A percentile compares a stretch with the other conserved stretches of the same genome.
Evolutionary conservation across 1,140 invertebrate genomes (phyloP).

Genomic region (Eciton burchellii): DNA sequence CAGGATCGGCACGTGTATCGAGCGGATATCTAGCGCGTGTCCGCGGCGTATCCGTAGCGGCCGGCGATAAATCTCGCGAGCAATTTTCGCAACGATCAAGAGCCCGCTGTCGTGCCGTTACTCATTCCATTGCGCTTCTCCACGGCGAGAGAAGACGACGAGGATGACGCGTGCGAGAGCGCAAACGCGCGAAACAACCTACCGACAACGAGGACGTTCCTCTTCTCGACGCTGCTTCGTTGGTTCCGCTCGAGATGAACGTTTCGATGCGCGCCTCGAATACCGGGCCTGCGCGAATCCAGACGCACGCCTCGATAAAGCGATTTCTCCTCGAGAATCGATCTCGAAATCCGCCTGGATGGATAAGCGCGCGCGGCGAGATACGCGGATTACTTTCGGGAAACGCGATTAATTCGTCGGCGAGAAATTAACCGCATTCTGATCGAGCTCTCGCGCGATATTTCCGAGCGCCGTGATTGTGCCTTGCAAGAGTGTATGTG

Average conservation of each 20-base stretch:
- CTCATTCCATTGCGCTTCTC: slow-evolving; percentile 70
- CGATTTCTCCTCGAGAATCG: slow-evolving; percentile 48
- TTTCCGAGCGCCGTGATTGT: slow-evolving; percentile 37
- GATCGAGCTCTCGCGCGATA: slow-evolving; percentile 31
- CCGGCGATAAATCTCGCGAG: slow-evolving; percentile 61
- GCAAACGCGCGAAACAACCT: too few relatives aligned
- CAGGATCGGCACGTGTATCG: slow-evolving; percentile 38
- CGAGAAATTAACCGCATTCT: slow-evolving; percentile 47
- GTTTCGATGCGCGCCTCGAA: too few relatives aligned
- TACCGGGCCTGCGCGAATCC: slow-evolving; percentile 15
- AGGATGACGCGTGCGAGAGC: too few relatives aligned
- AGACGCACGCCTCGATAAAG: slow-evolving; percentile 23
- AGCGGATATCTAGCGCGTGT: slow-evolving; percentile 49
- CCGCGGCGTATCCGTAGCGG: background rate
- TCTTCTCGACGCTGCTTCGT: background rate
- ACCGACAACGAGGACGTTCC: background rate
- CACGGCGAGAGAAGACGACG: slow-evolving; percentile 60
- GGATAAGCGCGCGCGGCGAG: background rate
- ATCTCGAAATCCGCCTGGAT: slow-evolving; percentile 26
- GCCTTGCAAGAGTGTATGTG: too few relatives aligned
- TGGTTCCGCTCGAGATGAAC: background rate
- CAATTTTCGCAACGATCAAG: slow-evolving; percentile 72
- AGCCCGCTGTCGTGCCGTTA: slow-evolving; percentile 63
- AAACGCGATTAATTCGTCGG: slow-evolving; percentile 32
- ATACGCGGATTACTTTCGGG: slow-evolving; percentile 26